Percentiles rank a stretch among this genome's conserved stretches.
Evolutionary conservation across 2,888 invertebrate species (phyloP).

Genomic region (Sthenelais limicola): DNA sequence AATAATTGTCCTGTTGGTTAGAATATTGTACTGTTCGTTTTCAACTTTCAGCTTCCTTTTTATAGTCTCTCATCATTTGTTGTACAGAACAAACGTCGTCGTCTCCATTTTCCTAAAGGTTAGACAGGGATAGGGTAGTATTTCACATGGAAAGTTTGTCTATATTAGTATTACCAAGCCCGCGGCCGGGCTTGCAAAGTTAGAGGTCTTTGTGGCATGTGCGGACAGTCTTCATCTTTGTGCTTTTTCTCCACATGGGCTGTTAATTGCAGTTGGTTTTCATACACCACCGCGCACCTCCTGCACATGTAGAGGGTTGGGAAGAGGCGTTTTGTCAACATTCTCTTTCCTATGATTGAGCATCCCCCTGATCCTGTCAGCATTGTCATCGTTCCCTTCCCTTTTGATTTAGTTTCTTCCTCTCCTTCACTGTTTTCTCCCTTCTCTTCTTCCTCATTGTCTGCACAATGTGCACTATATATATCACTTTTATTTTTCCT

Average conservation of each 20-base stretch:
- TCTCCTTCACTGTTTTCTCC: not conserved
- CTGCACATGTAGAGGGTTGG: constrained; percentile 29
- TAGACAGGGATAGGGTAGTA: too few species aligned
- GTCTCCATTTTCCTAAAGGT: too few species aligned
- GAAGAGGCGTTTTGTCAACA: constrained; percentile 28
- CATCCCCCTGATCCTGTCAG: too few species aligned
- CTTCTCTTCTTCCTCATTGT: not conserved
- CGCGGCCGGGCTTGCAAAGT: constrained; percentile 24
- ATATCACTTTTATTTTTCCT: not conserved
- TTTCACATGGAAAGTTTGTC: too few species aligned
- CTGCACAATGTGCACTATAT: not conserved
- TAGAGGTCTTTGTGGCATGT: constrained; percentile 21
- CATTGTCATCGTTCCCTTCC: not conserved
- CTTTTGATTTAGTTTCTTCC: not conserved
- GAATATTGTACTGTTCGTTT: too few species aligned
- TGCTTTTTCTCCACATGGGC: constrained; percentile 17
- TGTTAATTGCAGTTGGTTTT: constrained; percentile 36
- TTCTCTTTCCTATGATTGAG: too few species aligned
- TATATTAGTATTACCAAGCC: too few species aligned
- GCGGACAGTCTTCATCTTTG: constrained; percentile 4
- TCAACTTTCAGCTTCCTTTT: too few species aligned
- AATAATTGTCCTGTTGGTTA: too few species aligned
- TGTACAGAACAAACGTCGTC: too few species aligned
- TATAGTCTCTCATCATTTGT: too few species aligned
- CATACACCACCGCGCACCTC: constrained; percentile 30